These are phyloP conservation scores for Argentina silus DNA, from an alignment of 2,797 vertebrate species.

Conservation along the genomic window DNA sequence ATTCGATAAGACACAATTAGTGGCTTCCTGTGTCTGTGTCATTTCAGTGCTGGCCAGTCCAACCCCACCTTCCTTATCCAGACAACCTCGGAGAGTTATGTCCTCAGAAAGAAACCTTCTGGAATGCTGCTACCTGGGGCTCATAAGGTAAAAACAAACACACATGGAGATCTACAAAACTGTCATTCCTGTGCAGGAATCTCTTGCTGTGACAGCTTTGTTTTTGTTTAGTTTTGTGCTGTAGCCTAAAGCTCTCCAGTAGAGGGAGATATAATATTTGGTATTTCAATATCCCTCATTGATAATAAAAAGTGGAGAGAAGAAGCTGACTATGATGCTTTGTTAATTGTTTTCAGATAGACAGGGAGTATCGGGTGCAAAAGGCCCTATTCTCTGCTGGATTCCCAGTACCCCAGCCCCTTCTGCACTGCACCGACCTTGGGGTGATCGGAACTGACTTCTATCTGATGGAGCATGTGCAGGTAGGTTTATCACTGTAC, in stretches of 20 bases:
- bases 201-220: too few relatives aligned
- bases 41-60: slow-evolving; percentile 86
- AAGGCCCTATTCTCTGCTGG: slow-evolving; percentile 83
- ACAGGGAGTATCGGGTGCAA: slow-evolving; percentile 91
- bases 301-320: not conserved
- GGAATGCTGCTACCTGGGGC: slow-evolving; percentile 88
- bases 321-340: not conserved
- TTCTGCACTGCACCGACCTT: slow-evolving; percentile 83
- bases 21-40: slow-evolving; percentile 11
- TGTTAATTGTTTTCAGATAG: slow-evolving; percentile 75
- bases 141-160: slow-evolving; percentile 78
- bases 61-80: slow-evolving; percentile 91
- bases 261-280: slow-evolving; percentile 28
- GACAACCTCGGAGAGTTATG: slow-evolving; percentile 77
- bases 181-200: not conserved
- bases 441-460: slow-evolving; percentile 92
- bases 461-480: slow-evolving; percentile 91
- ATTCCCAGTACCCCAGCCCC: slow-evolving; percentile 89
- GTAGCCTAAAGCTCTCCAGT: not conserved
- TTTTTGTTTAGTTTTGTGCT: too few relatives aligned
- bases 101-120: slow-evolving; percentile 92
- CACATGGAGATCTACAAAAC: not conserved
- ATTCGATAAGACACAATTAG: too few relatives aligned
- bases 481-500: slow-evolving; percentile 67
- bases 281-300: too few relatives aligned